Percentiles rank a stretch among this genome's conserved stretches.
These are phyloP conservation scores for Corythoichthys haematopterus DNA, from an alignment of 2,113 vertebrate species.

Conservation along the genomic window DNA sequence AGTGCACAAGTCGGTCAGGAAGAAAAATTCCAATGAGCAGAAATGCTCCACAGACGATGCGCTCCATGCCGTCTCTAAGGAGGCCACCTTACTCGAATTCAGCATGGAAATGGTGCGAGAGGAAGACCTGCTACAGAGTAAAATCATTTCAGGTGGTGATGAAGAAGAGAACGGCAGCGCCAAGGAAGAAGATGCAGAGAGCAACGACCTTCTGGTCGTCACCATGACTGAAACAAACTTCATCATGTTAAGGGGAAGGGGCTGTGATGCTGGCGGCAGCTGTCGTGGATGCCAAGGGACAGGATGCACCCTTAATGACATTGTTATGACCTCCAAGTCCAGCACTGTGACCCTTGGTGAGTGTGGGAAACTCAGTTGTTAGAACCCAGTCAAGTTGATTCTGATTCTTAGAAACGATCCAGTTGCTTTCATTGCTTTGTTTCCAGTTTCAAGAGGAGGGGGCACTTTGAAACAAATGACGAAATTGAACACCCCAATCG, in stretches of 20 bases:
- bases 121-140: conserved; percentile 10
- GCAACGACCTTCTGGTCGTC: conserved; percentile 50
- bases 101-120: conserved; percentile 52
- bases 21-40: neutral
- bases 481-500: conserved; percentile 3
- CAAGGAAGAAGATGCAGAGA: conserved; percentile 4
- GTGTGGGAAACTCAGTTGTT: conserved; percentile 1
- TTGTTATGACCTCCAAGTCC: conserved; percentile 52
- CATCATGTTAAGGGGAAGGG: conserved; percentile 54
- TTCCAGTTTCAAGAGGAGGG: conserved; percentile 54
- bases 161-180: neutral
- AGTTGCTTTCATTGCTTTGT: neutral
- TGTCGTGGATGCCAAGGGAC: conserved; percentile 35
- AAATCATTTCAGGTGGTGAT: neutral
- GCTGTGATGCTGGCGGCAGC: conserved; percentile 15
- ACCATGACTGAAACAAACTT: conserved; percentile 61
- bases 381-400: too few species aligned
- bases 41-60: conserved; percentile 1
- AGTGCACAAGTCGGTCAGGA: conserved; percentile 39
- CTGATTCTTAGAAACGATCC: too few species aligned
- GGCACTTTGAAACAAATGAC: conserved; percentile 32
- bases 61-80: conserved; percentile 46
- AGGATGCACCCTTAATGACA: conserved; percentile 47
- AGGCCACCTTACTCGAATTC: conserved; percentile 42
- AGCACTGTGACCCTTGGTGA: conserved; percentile 57